Evolutionary conservation across 64 coral and sea anemone genomes (phyloP), one percentile per base, ranked within the genome.

Genomic region (Montipora efflorescens): DNA sequence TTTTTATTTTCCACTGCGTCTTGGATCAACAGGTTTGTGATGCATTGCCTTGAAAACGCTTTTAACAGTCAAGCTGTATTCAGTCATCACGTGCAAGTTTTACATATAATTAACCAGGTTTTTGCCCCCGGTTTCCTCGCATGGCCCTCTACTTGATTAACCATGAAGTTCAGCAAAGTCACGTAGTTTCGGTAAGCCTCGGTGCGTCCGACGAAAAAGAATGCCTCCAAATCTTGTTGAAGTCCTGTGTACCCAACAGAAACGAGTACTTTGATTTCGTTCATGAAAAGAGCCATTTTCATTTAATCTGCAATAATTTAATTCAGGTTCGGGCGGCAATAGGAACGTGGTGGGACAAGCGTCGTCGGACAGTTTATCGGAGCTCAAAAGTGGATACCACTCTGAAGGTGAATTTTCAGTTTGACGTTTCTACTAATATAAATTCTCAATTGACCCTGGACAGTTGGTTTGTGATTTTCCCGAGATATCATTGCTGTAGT

Each of bases 1-100:
- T 93, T n/a, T 93, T 93, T 81, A 13, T 93, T 79, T 93, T 93
- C 67, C 92, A 93, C 48, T 93, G 92, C 49, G 14, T 93, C 15
- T 66, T 93, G 1, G 92, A 93, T 72, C 84, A 88, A 79, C 92
- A 93, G 92, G 92, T 93, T 85, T 70, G 82, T 85, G 5, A 68
- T 1, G 7, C 57, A 11, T 12, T 23, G 12, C 5, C 10, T 20
- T 1, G 57, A 13, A 13, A 59, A 59, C 12, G 57, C 28, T 28
- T 28, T 5, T 5, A 55, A 55, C 5, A 55, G 52, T 55, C 52
- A 12, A 64, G 13, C 14, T 64, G 59, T 64, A 11, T 12, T 15
- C 4, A 64, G 14, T 64, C 13, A 57, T 57, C 10, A 57, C 53
- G 59, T 55, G 52, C 5, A 7, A 55, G 9, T 9, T 55, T 55